Evolutionary conservation across 2,888 invertebrate genomes (phyloP), one percentile per base, ranked within the genome.

Genomic region (Drosophila lacicola): DNA sequence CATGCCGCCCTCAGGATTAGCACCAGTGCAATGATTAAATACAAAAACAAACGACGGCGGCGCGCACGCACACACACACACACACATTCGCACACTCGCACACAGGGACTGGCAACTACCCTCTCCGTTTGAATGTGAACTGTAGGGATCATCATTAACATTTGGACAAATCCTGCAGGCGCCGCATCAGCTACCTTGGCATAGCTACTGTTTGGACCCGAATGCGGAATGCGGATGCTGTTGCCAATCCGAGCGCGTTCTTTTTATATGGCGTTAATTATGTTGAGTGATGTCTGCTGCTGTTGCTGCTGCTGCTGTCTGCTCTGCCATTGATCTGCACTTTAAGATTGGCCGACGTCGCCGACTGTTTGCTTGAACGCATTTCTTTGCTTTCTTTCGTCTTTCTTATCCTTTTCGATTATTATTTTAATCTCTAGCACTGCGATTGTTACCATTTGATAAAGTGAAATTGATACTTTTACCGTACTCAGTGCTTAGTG

Each of bases 91-190:
- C 45, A 58, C 33, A 10, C 13, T 21, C 21, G 17, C 13, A 45
- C 17, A 6, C 19, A 45, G 13, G n/a, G 10, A 53, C 49, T 46
- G 36, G 41, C 33, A 61, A 45, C 25, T 45, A 50, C 57, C 57
- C 44, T 65, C 17, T 25, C 11, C 42, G 21, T 14, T 34, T n/a
- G 4, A 17, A 47, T 34, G n/a, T 46, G 34, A 17, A 36, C 17
- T 45, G 29, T n/a, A 53, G n/a, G 72, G 90, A 83, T 89, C 72
- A 88, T 88, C 90, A 83, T 83, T 83, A 84, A 89, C 80, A 86
- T 82, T 85, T 68, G 65, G 49, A 53, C 63, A 89, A 84, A 86
- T 86, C 89, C 88, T 42, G 13, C 37, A 74, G 84, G 90, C 84
- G 84, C 90, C 88, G 71, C 64, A 64, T 56, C 47, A 60, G 57